Percentiles rank a stretch among this genome's conserved stretches.
These are phyloP conservation scores for Diacarnus erythraeanus DNA, from an alignment of 37 sponge, comb jelly and placozoan species.

Conservation along the genomic window DNA sequence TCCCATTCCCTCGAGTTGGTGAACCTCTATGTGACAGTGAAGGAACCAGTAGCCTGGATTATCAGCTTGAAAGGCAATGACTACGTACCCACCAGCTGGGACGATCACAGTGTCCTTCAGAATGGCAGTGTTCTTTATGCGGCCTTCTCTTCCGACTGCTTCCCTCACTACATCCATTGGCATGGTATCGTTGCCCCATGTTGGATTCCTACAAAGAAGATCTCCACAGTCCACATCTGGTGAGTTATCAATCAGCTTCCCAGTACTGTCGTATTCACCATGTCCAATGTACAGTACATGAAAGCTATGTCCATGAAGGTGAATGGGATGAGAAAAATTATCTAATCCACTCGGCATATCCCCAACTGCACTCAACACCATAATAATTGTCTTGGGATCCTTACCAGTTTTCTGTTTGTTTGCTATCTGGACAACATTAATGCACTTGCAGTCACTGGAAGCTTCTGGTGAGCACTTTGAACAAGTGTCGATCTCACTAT, in stretches of 20 bases:
- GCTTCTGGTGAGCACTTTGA: too few species aligned
- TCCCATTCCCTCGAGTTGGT: constrained; percentile 81
- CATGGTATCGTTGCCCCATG: not conserved
- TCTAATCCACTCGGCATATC: not conserved
- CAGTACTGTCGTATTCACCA: constrained; percentile 37
- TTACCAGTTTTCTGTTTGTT: not conserved
- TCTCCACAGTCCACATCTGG: constrained; percentile 30
- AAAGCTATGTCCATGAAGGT: constrained; percentile 73
- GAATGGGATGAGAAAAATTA: constrained; percentile 59
- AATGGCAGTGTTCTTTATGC: not conserved
- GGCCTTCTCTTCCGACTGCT: not conserved
- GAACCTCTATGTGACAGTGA: constrained; percentile 85
- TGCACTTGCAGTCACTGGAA: constrained; percentile 11
- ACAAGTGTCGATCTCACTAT: not conserved
- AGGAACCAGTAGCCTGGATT: constrained; percentile 91
- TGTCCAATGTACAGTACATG: constrained; percentile 70
- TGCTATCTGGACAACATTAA: not conserved
- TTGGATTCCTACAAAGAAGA: constrained; percentile 4
- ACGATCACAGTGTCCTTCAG: constrained; percentile 83
- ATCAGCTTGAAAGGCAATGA: constrained; percentile 62
- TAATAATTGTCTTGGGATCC: not conserved
- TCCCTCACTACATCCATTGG: not conserved
- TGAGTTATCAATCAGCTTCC: not conserved
- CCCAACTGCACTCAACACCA: constrained; percentile 21
- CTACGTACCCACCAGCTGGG: constrained; percentile 82